Evolutionary conservation across 2,888 invertebrate genomes (phyloP).

Genomic region (Yponomeuta plumbellus): DNA sequence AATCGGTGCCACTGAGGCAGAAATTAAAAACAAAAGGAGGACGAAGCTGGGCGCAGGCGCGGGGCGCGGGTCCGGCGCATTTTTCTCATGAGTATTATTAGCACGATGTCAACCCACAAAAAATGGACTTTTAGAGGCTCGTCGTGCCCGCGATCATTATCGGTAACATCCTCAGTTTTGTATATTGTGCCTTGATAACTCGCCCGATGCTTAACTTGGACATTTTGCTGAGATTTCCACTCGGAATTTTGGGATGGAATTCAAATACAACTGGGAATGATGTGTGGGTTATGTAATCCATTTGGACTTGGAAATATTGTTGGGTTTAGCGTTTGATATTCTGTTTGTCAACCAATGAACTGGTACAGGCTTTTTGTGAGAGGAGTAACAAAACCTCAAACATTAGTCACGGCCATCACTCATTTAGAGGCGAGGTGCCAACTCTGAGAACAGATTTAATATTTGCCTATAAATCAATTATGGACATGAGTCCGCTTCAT

Average conservation of each 20-base stretch:
- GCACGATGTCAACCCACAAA: slow-evolving; percentile 74
- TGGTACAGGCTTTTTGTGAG: slow-evolving; percentile 39
- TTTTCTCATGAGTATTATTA: slow-evolving; percentile 77
- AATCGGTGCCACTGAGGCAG: slow-evolving; percentile 77
- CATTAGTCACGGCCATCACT: slow-evolving; percentile 56
- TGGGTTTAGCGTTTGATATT: slow-evolving; percentile 21
- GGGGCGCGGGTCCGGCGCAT: slow-evolving; percentile 64
- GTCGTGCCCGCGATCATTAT: slow-evolving; percentile 68
- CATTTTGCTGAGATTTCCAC: slow-evolving; percentile 58
- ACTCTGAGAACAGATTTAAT: slow-evolving; percentile 69
- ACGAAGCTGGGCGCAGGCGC: slow-evolving; percentile 33
- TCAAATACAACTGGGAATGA: slow-evolving; percentile 10
- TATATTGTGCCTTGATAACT: slow-evolving; percentile 70
- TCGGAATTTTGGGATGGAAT: slow-evolving; percentile 10
- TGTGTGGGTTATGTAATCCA: slow-evolving; percentile 52
- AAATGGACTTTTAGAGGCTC: slow-evolving; percentile 69
- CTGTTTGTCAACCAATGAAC: slow-evolving; percentile 51
- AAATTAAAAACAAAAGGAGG: slow-evolving; percentile 76
- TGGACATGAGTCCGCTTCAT: slow-evolving; percentile 49
- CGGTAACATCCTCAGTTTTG: slow-evolving; percentile 72
- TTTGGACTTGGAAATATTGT: slow-evolving; percentile 27
- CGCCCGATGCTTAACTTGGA: slow-evolving; percentile 51
- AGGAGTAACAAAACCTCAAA: slow-evolving; percentile 54
- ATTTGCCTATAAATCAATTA: slow-evolving; percentile 74
- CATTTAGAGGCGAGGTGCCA: slow-evolving; percentile 35